Conservation (phyloP, 2,113 vertebrate species). For the Electrona antarctica region DNA sequence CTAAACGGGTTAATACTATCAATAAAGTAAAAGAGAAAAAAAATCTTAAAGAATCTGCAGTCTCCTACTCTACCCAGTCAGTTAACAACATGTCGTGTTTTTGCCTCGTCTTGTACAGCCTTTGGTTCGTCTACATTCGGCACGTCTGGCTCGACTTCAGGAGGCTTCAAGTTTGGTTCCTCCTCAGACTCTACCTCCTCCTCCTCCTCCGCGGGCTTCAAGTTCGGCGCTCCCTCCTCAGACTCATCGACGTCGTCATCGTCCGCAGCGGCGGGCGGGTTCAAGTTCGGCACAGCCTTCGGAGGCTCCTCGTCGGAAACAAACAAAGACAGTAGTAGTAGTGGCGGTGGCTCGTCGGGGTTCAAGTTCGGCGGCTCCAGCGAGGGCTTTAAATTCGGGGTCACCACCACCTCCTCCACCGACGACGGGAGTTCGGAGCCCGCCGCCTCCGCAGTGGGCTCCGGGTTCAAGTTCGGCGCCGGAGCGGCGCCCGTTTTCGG, state of each 20-base stretch:
- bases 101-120: constrained; percentile 58
- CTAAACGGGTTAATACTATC: too few species aligned
- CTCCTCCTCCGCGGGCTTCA: constrained; percentile 76
- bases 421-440: constrained; percentile 82
- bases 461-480: constrained; percentile 83
- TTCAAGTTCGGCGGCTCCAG: constrained; percentile 67
- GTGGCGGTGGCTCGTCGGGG: constrained; percentile 35
- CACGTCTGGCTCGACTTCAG: constrained; percentile 71
- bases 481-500: constrained; percentile 76
- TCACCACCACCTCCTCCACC: constrained; percentile 69
- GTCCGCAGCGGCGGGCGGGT: constrained; percentile 52
- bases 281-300: constrained; percentile 72
- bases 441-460: constrained; percentile 66
- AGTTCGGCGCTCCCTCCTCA: constrained; percentile 78
- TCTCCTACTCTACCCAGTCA: too few species aligned
- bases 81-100: not conserved
- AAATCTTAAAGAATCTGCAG: too few species aligned
- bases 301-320: constrained; percentile 62
- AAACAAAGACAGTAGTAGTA: constrained; percentile 52
- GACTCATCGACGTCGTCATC: constrained; percentile 41
- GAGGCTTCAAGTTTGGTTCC: constrained; percentile 87
- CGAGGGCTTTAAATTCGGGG: constrained; percentile 72
- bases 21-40: too few species aligned
- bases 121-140: constrained; percentile 80
- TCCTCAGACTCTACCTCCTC: constrained; percentile 53